These are phyloP conservation scores for Calyptommatus sinebrachiatus DNA, from an alignment of 2,113 vertebrate genomes.

Conservation along the genomic window DNA sequence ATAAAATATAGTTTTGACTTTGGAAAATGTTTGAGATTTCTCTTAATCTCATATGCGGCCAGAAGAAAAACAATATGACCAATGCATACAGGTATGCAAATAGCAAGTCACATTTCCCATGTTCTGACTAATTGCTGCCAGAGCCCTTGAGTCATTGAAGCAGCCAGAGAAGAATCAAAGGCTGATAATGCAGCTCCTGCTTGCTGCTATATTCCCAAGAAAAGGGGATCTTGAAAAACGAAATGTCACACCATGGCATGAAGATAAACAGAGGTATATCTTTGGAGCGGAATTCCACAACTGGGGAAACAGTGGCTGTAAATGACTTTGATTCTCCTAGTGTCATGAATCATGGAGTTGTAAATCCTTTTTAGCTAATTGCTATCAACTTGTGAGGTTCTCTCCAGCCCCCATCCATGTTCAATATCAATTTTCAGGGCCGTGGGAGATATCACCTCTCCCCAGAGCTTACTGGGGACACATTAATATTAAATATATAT, in stretches of 20 bases:
- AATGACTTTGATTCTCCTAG: constrained; percentile 89
- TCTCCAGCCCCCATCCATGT: constrained; percentile 77
- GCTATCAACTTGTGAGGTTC: constrained; percentile 93
- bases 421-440: constrained; percentile 99
- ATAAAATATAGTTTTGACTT: not conserved
- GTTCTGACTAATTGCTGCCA: constrained; percentile 60
- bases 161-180: constrained; percentile 74
- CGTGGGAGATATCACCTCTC: constrained; percentile 86
- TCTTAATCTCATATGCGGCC: not conserved
- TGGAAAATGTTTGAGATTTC: not conserved
- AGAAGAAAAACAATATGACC: constrained; percentile 11
- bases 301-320: constrained; percentile 78
- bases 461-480: constrained; percentile 85
- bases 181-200: constrained; percentile 65
- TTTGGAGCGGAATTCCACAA: constrained; percentile 63
- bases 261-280: constrained; percentile 76
- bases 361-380: constrained; percentile 99
- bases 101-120: constrained; percentile 43
- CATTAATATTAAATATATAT: constrained; percentile 70
- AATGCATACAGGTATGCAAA: constrained; percentile 62
- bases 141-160: constrained; percentile 69
- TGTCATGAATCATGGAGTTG: constrained; percentile 92
- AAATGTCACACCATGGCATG: constrained; percentile 80
- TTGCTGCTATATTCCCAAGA: constrained; percentile 70
- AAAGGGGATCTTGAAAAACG: constrained; percentile 76